These are phyloP conservation scores for Microcebus tavaratra DNA, from an alignment of 2,113 vertebrate genomes.

Conservation along the genomic window DNA sequence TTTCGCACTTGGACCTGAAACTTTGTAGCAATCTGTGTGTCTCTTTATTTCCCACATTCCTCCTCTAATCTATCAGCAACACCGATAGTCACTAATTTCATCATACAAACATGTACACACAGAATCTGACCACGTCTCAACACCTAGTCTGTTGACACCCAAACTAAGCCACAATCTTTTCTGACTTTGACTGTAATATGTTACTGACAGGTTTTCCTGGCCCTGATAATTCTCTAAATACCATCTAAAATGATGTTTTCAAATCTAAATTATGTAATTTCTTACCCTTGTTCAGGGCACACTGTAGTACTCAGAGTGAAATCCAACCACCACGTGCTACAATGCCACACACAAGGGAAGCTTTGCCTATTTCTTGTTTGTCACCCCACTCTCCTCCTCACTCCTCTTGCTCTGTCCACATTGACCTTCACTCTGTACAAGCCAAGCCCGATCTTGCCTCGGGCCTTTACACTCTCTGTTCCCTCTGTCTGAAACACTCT, in stretches of 20 bases:
- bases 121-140: not conserved
- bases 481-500: not conserved
- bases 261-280: not conserved
- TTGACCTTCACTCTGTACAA: not conserved
- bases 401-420: accelerated
- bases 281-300: not conserved
- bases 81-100: not conserved
- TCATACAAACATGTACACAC: not conserved
- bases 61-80: not conserved
- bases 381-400: not conserved
- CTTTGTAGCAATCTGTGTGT: not conserved
- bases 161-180: not conserved
- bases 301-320: not conserved
- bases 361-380: accelerated
- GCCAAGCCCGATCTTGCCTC: not conserved
- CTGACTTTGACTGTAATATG: not conserved
- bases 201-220: not conserved
- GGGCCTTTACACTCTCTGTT: too few species aligned
- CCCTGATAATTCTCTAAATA: not conserved
- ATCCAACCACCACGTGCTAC: accelerated
- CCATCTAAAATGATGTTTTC: not conserved
- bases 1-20: not conserved
- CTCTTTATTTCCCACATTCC: not conserved
- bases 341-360: accelerated
- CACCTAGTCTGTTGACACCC: not conserved